A percentile compares a stretch with the other conserved stretches of the same genome.
phyloP scores from a whole-genome alignment of 2,113 vertebrate genomes.

The Telmatochromis sp. region DNA sequence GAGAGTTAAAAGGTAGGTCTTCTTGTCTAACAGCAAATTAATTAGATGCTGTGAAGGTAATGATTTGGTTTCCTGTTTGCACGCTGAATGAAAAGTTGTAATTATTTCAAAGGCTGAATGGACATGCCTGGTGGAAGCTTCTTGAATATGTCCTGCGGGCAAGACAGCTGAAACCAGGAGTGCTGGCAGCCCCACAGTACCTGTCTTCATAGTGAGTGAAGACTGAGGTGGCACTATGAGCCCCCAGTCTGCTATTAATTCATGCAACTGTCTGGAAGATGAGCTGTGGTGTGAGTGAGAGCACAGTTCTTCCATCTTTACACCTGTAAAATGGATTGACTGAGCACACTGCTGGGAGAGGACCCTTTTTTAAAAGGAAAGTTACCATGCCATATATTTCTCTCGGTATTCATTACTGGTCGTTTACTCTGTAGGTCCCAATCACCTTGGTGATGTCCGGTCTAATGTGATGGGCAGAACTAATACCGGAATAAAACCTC shows the following conservation, averaged over 20 bases:
- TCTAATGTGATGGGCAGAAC: slow-evolving; percentile 12
- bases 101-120: not conserved
- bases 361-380: not conserved
- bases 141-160: not conserved
- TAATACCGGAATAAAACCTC: slow-evolving; percentile 12
- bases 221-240: slow-evolving; percentile 6
- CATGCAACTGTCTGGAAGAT: slow-evolving; percentile 38
- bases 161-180: not conserved
- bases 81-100: not conserved
- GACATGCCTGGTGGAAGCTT: not conserved
- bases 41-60: not conserved
- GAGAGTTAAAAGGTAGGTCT: not conserved
- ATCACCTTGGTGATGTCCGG: not conserved
- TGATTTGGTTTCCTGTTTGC: not conserved
- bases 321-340: not conserved
- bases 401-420: not conserved
- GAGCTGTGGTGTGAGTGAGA: slow-evolving; percentile 17
- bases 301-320: slow-evolving; percentile 11
- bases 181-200: not conserved
- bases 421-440: slow-evolving; percentile 15
- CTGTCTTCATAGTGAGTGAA: slow-evolving; percentile 5
- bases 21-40: not conserved
- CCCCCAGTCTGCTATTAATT: slow-evolving; percentile 29
- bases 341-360: slow-evolving; percentile 17
- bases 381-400: not conserved